A percentile compares a stretch with the other conserved stretches of the same genome.
These are phyloP conservation scores for Plutella xylostella DNA, from an alignment of 2,888 invertebrate species.

Conservation along the genomic window DNA sequence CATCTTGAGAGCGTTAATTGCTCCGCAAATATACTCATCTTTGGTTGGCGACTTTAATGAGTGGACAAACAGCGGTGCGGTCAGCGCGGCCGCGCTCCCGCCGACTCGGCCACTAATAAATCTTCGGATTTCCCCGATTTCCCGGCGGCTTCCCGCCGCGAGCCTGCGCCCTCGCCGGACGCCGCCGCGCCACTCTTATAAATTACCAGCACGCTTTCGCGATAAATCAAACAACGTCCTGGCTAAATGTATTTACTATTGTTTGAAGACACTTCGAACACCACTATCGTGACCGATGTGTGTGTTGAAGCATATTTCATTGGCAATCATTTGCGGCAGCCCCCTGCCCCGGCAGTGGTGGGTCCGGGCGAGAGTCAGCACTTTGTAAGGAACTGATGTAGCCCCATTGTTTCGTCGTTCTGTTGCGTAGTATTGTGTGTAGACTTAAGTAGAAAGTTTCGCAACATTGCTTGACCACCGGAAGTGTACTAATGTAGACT, in stretches of 20 bases:
- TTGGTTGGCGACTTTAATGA: slow-evolving; percentile 64
- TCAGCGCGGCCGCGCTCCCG: slow-evolving; percentile 19
- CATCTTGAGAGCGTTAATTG: slow-evolving; percentile 63
- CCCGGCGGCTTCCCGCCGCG: slow-evolving; percentile 50
- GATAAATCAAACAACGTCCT: slow-evolving; percentile 63
- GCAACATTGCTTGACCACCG: slow-evolving; percentile 31
- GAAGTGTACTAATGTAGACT: slow-evolving; percentile 50
- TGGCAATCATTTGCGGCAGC: slow-evolving; percentile 28
- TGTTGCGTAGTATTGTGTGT: slow-evolving; percentile 45
- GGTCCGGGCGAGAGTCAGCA: slow-evolving; percentile 42
- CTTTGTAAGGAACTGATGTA: slow-evolving; percentile 36
- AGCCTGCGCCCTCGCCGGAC: slow-evolving; percentile 34
- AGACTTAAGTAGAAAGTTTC: slow-evolving; percentile 39
- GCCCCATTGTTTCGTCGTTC: slow-evolving; percentile 47
- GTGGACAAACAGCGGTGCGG: slow-evolving; percentile 52
- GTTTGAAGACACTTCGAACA: slow-evolving; percentile 58
- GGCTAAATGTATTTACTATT: slow-evolving; percentile 66
- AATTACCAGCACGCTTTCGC: slow-evolving; percentile 66
- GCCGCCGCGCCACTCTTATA: slow-evolving; percentile 55
- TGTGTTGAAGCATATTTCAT: slow-evolving; percentile 37
- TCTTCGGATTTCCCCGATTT: slow-evolving; percentile 65
- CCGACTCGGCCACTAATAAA: slow-evolving; percentile 54
- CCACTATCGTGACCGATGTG: slow-evolving; percentile 35
- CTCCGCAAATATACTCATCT: slow-evolving; percentile 67
- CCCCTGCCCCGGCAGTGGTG: slow-evolving; percentile 7